Percentiles rank a stretch among this genome's conserved stretches.
phyloP scores from a whole-genome alignment of 2,797 vertebrate genomes.

The Trachurus trachurus region DNA sequence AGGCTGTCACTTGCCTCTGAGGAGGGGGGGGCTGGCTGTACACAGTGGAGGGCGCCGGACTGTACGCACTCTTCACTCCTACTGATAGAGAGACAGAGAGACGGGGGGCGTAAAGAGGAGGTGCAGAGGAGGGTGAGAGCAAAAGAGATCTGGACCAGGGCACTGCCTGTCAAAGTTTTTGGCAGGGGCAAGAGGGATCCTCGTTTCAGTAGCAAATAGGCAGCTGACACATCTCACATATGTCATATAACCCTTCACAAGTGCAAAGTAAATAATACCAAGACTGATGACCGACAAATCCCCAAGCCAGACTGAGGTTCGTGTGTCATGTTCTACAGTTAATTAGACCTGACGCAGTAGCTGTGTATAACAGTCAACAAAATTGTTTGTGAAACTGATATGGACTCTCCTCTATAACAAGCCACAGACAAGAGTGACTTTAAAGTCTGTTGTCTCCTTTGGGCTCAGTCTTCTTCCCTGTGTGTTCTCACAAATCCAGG shows the following conservation, averaged over 20 bases:
- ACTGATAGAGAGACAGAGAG: conserved; percentile 43
- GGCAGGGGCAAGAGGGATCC: conserved; percentile 24
- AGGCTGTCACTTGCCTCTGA: conserved; percentile 83
- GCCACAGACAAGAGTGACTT: not conserved
- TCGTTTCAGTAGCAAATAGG: conserved; percentile 34
- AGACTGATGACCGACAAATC: conserved; percentile 6
- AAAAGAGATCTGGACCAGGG: conserved; percentile 17
- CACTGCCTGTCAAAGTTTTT: conserved; percentile 25
- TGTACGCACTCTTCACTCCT: conserved; percentile 83
- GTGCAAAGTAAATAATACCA: conserved; percentile 10
- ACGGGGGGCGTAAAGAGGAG: not conserved
- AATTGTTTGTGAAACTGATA: not conserved
- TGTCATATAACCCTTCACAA: conserved; percentile 16
- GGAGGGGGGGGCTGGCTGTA: conserved; percentile 85
- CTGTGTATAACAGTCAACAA: conserved; percentile 1
- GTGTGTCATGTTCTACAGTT: not conserved
- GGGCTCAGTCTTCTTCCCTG: no score
- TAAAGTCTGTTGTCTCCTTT: not conserved
- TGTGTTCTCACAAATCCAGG: not conserved
- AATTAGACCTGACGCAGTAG: conserved; percentile 24
- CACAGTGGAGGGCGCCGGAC: conserved; percentile 76
- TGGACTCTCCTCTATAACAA: not conserved
- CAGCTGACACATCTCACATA: conserved; percentile 24
- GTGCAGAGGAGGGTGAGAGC: conserved; percentile 11
- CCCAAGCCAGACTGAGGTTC: not conserved